These are phyloP conservation scores for Hirudinaria manillensis DNA, from an alignment of 2,888 invertebrate genomes.

Conservation along the genomic window DNA sequence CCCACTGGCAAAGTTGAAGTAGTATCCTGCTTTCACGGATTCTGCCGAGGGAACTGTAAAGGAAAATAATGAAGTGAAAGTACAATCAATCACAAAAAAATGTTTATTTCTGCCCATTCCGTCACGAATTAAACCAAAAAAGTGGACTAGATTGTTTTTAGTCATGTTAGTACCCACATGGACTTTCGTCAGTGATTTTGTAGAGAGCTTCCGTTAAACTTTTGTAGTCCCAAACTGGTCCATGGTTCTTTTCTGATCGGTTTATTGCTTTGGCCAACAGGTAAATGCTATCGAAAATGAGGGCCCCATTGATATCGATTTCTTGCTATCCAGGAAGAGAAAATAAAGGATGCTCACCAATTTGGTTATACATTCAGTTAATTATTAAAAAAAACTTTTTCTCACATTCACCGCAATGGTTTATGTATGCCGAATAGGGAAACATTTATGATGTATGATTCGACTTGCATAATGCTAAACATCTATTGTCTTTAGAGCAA, in stretches of 20 bases:
- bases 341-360: neutral
- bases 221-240: no score
- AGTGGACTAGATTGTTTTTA: no score
- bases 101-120: no score
- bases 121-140: no score
- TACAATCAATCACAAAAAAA: no score
- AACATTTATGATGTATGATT: no score
- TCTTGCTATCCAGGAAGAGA: neutral
- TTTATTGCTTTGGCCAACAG: constrained; percentile 19
- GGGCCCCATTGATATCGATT: constrained; percentile 20
- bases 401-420: no score
- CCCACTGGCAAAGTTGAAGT: constrained; percentile 27
- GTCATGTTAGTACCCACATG: no score
- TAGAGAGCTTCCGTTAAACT: no score
- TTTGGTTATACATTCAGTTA: neutral
- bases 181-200: neutral
- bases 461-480: no score
- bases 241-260: no score
- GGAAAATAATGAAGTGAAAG: neutral
- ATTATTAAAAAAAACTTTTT: neutral
- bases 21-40: neutral
- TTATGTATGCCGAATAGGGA: no score
- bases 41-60: neutral
- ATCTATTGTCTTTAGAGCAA: neutral
- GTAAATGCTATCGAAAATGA: constrained; percentile 26